phyloP scores from a whole-genome alignment of 2,888 invertebrate species.

The Ormia ochracea region DNA sequence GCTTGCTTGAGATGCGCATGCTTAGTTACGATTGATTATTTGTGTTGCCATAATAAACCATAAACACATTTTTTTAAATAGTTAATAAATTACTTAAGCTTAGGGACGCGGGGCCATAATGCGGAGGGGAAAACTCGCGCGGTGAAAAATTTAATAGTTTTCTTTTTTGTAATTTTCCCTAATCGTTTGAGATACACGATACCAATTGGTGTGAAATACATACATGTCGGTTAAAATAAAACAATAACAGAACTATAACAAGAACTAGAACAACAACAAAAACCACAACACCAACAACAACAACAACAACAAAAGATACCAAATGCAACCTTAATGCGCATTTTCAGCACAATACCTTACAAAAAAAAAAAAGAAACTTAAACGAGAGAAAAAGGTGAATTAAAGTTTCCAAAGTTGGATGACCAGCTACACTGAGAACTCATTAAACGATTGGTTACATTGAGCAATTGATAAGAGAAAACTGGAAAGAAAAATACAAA shows the following conservation, averaged over 20 bases:
- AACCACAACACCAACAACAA: neutral
- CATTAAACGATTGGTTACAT: neutral
- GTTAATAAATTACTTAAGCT: constrained; percentile 38
- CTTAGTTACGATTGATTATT: constrained; percentile 34
- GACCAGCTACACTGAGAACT: constrained; percentile 6
- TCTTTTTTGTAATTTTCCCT: constrained; percentile 35
- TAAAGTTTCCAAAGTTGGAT: neutral
- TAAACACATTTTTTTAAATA: constrained; percentile 41
- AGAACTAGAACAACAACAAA: constrained; percentile 30
- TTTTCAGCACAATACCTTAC: constrained; percentile 25
- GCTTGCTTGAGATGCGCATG: constrained; percentile 7
- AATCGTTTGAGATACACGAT: constrained; percentile 62
- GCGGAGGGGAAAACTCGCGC: neutral
- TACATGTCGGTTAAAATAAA: constrained; percentile 61
- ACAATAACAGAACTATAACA: too few species aligned
- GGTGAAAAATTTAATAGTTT: neutral
- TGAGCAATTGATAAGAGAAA: neutral
- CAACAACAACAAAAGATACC: constrained; percentile 1
- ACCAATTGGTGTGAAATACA: constrained; percentile 71
- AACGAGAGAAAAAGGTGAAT: constrained; percentile 52
- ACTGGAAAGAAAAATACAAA: neutral
- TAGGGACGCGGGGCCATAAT: constrained; percentile 1
- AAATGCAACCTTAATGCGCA: constrained; percentile 30
- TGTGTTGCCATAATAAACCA: constrained; percentile 28
- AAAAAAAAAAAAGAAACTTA: neutral